Conservation (phyloP, 2,797 vertebrate genomes). For the Dendrocincla tyrannina region DNA sequence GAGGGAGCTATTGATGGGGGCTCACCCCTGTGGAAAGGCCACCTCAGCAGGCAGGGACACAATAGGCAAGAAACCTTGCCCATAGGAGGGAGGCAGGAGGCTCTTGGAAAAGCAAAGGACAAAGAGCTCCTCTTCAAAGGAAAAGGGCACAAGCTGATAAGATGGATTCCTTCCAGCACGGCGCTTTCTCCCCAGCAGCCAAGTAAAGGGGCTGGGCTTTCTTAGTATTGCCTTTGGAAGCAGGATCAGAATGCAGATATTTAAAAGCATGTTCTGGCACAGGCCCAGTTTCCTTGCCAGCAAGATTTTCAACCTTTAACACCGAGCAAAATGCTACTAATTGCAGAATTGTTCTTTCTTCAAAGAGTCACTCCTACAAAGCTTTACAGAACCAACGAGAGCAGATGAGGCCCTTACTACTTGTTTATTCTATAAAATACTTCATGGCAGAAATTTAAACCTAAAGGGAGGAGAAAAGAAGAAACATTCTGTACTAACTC, state of each 20-base stretch:
- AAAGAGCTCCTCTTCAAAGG: conserved; percentile 26
- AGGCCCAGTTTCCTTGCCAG: conserved; percentile 26
- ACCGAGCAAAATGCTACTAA: conserved; percentile 40
- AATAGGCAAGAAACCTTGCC: neutral
- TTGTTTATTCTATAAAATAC: conserved; percentile 18
- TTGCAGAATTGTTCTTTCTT: conserved; percentile 53
- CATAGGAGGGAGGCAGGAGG: neutral
- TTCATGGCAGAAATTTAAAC: conserved; percentile 17
- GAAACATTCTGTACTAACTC: neutral
- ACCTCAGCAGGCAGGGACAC: neutral
- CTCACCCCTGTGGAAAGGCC: neutral
- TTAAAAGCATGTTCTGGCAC: conserved; percentile 41
- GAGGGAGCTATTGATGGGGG: neutral
- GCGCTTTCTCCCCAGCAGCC: conserved; percentile 12
- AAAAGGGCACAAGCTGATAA: conserved; percentile 44
- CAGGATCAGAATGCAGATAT: neutral
- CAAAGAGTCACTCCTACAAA: neutral
- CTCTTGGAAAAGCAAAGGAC: conserved; percentile 4
- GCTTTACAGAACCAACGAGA: neutral
- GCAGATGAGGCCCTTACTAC: neutral
- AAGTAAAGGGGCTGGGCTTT: conserved; percentile 24
- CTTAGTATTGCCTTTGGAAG: conserved; percentile 43
- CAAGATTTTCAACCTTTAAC: conserved; percentile 52
- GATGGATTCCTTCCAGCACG: conserved; percentile 27
- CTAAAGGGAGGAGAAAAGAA: neutral